phyloP scores from a whole-genome alignment of 2,888 invertebrate genomes.

The Linyphia triangularis region DNA sequence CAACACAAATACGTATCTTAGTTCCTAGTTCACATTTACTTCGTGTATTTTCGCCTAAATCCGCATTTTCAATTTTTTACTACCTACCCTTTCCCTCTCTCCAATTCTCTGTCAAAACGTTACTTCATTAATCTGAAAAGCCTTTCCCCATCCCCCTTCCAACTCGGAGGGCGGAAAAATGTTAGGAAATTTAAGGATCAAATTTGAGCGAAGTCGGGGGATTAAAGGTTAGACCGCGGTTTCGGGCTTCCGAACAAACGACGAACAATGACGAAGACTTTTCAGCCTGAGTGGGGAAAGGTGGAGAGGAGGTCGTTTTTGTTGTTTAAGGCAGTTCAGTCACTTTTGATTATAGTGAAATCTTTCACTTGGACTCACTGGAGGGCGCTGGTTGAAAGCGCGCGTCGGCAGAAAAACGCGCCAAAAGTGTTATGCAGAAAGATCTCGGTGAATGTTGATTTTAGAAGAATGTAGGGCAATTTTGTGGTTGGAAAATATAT shows the following conservation, averaged over 20 bases:
- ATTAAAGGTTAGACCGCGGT: constrained; percentile 60
- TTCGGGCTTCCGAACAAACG: background rate
- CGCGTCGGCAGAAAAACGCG: constrained; percentile 39
- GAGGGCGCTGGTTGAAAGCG: constrained; percentile 27
- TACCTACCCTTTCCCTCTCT: background rate
- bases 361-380: constrained; percentile 56
- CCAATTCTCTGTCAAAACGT: constrained; percentile 30
- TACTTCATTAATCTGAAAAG: constrained; percentile 66
- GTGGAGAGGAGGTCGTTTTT: constrained; percentile 25
- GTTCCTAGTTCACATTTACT: too few species aligned
- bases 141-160: background rate
- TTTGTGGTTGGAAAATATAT: background rate
- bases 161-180: constrained; percentile 29
- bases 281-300: background rate
- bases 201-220: constrained; percentile 64
- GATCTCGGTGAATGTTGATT: constrained; percentile 1
- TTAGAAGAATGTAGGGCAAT: background rate
- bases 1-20: too few species aligned
- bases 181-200: constrained; percentile 51
- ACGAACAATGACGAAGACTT: background rate
- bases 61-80: constrained; percentile 15
- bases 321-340: constrained; percentile 32
- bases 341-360: constrained; percentile 68
- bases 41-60: background rate
- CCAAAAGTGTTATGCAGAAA: constrained; percentile 4